These are phyloP conservation scores for Poeciliopsis turneri DNA, from an alignment of 2,797 vertebrate genomes.

Conservation along the genomic window DNA sequence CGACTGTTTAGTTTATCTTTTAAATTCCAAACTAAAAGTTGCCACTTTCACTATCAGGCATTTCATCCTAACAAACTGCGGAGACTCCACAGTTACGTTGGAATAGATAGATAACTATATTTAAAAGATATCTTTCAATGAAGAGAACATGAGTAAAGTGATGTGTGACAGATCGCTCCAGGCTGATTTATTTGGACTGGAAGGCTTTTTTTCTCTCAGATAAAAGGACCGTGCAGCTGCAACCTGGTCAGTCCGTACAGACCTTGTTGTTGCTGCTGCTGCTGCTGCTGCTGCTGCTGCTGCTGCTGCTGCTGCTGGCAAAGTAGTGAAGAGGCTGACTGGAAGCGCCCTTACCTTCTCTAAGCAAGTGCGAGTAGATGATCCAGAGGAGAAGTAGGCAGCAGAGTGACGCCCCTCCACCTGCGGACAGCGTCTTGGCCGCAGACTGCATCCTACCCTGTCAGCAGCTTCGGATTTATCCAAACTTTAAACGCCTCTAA, in stretches of 20 bases:
- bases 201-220: neutral
- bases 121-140: conserved; percentile 26
- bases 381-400: conserved; percentile 87
- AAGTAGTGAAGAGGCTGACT: conserved; percentile 42
- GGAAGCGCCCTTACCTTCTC: conserved; percentile 82
- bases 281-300: conserved; percentile 11
- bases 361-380: conserved; percentile 85
- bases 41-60: neutral
- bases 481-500: conserved; percentile 66
- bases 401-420: conserved; percentile 86
- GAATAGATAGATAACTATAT: neutral
- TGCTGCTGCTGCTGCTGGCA: conserved; percentile 32
- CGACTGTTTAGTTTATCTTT: no score
- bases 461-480: conserved; percentile 49
- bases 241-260: conserved; percentile 40
- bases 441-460: conserved; percentile 84
- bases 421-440: conserved; percentile 84
- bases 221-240: conserved; percentile 48
- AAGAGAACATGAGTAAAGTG: conserved; percentile 42
- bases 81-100: neutral
- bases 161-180: conserved; percentile 19
- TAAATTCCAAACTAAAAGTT: no score
- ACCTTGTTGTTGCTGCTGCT: no score
- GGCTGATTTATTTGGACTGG: conserved; percentile 22
- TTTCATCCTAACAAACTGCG: neutral